A percentile compares a stretch with the other conserved stretches of the same genome.
Conservation (phyloP, 2,797 vertebrate species). For the Dicrostonyx torquatus region DNA sequence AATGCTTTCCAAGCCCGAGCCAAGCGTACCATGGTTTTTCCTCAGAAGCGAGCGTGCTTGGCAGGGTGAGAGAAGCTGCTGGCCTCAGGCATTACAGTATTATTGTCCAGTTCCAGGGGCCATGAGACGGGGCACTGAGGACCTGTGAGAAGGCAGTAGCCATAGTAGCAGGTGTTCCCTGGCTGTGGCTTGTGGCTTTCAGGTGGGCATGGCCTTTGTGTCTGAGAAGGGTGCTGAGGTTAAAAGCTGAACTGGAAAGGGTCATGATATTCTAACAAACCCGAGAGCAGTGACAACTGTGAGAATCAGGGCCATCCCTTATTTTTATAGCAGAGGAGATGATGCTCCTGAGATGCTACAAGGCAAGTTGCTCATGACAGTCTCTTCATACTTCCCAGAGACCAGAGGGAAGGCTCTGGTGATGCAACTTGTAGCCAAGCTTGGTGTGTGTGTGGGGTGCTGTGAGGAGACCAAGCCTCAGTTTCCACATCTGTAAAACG, state of each 20-base stretch:
- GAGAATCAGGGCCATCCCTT: background rate
- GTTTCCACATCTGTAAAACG: conserved; percentile 21
- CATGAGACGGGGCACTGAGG: background rate
- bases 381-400: background rate
- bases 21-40: background rate
- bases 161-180: background rate
- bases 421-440: background rate
- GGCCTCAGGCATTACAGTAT: background rate
- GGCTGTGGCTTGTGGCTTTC: background rate
- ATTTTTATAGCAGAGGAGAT: background rate
- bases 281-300: background rate
- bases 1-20: conserved; percentile 33
- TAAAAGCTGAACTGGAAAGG: background rate
- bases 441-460: background rate
- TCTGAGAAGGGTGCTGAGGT: background rate
- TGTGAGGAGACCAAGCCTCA: background rate
- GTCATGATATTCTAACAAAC: background rate
- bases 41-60: background rate
- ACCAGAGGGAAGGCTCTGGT: background rate
- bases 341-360: background rate
- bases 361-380: background rate
- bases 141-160: background rate
- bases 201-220: background rate
- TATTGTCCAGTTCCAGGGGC: background rate
- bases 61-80: background rate